Evolutionary conservation across 1,140 invertebrate species (phyloP).

Genomic region (Gerris buenoi): DNA sequence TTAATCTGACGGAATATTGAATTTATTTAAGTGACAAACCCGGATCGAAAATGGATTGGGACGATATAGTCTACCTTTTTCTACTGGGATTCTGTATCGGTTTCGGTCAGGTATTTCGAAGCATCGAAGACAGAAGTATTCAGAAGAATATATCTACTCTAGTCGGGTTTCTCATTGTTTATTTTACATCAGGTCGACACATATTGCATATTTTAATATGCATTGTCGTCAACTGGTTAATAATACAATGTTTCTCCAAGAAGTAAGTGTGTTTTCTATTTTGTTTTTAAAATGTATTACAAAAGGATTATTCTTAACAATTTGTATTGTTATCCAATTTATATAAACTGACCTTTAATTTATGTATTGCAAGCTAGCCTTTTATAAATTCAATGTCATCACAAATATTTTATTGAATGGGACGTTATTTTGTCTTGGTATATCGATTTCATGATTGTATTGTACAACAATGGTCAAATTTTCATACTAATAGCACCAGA

Average conservation of each 20-base stretch:
- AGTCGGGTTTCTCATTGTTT: slow-evolving; percentile 2
- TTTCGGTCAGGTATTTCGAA: not conserved
- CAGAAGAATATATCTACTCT: not conserved
- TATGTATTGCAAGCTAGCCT: too few relatives aligned
- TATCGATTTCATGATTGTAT: too few relatives aligned
- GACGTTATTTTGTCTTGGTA: too few relatives aligned
- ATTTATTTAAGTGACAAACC: not conserved
- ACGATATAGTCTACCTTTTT: slow-evolving; percentile 8
- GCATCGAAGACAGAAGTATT: not conserved
- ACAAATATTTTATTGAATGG: too few relatives aligned
- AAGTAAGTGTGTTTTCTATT: slow-evolving; percentile 9
- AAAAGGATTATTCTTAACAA: too few relatives aligned
- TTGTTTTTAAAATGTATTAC: too few relatives aligned
- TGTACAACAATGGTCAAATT: too few relatives aligned
- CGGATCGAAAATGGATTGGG: slow-evolving; percentile 6
- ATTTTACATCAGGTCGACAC: slow-evolving; percentile 3
- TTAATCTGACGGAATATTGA: too few relatives aligned
- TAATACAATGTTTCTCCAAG: not conserved
- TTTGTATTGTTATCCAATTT: too few relatives aligned
- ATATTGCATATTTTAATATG: not conserved
- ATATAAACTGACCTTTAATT: too few relatives aligned
- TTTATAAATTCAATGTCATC: too few relatives aligned
- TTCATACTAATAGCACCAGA: too few relatives aligned
- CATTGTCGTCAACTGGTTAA: not conserved
- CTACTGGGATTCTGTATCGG: not conserved